phyloP scores from a whole-genome alignment of 2,888 invertebrate genomes.

The Xylophagus ater region DNA sequence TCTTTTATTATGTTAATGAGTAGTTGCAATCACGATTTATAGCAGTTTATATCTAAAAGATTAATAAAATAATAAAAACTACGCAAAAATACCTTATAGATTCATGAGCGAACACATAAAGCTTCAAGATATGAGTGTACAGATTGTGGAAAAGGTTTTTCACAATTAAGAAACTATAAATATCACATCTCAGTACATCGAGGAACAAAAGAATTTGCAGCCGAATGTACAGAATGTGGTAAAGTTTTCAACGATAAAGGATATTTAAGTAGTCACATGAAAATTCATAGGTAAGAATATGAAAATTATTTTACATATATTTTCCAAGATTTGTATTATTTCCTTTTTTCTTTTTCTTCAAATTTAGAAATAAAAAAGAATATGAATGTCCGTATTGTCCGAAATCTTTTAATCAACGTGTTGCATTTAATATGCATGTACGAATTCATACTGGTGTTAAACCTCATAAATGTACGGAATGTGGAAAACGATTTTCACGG shows the following conservation, averaged over 20 bases:
- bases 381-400: slow-evolving; percentile 71
- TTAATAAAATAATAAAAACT: too few relatives aligned
- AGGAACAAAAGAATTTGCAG: slow-evolving; percentile 70
- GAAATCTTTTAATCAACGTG: slow-evolving; percentile 75
- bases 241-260: slow-evolving; percentile 76
- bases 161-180: slow-evolving; percentile 72
- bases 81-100: too few relatives aligned
- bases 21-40: too few relatives aligned
- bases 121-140: slow-evolving; percentile 52
- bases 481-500: slow-evolving; percentile 71
- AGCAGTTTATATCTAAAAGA: too few relatives aligned
- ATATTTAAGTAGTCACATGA: slow-evolving; percentile 75
- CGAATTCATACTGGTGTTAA: slow-evolving; percentile 72
- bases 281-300: slow-evolving; percentile 55
- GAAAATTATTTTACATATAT: not conserved
- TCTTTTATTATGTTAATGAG: too few relatives aligned
- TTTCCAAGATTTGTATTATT: not conserved
- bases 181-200: slow-evolving; percentile 73
- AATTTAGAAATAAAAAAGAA: slow-evolving; percentile 57
- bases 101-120: slow-evolving; percentile 38
- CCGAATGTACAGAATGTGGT: slow-evolving; percentile 59
- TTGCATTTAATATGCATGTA: slow-evolving; percentile 80
- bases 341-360: not conserved
- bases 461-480: slow-evolving; percentile 64
- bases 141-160: slow-evolving; percentile 72